Conservation (phyloP, 2,113 vertebrate genomes). For the Morone chrysops region DNA sequence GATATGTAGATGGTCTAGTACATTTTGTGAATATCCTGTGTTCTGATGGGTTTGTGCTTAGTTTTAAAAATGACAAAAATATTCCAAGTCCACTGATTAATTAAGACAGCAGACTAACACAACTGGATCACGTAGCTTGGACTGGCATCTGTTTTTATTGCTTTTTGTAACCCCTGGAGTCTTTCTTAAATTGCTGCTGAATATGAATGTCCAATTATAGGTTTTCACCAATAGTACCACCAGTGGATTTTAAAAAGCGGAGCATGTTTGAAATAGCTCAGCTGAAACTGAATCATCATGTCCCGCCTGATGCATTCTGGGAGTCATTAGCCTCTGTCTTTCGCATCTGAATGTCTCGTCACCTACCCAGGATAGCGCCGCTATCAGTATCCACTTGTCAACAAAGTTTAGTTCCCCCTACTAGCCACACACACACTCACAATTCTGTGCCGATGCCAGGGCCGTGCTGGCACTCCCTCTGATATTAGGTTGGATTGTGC, state of each 20-base stretch:
- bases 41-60: not conserved
- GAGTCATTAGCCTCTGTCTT: slow-evolving; percentile 24
- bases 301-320: not conserved
- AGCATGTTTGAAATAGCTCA: slow-evolving; percentile 22
- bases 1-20: no score
- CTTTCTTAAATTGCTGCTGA: not conserved
- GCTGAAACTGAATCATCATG: not conserved
- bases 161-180: not conserved
- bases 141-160: not conserved
- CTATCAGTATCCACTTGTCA: slow-evolving; percentile 48
- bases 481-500: slow-evolving; percentile 15
- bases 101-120: not conserved
- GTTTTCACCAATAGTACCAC: not conserved
- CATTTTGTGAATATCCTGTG: not conserved
- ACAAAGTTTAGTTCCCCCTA: not conserved
- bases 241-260: not conserved
- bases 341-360: not conserved
- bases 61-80: not conserved
- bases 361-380: not conserved
- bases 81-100: no score
- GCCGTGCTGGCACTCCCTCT: slow-evolving; percentile 4
- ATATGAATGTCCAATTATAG: not conserved
- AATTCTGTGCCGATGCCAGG: slow-evolving; percentile 24
- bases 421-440: not conserved
- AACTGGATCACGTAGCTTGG: not conserved